Base-by-base conservation (phyloP, 2,797 vertebrate species). In the Schizopygopsis malacanthus region DNA sequence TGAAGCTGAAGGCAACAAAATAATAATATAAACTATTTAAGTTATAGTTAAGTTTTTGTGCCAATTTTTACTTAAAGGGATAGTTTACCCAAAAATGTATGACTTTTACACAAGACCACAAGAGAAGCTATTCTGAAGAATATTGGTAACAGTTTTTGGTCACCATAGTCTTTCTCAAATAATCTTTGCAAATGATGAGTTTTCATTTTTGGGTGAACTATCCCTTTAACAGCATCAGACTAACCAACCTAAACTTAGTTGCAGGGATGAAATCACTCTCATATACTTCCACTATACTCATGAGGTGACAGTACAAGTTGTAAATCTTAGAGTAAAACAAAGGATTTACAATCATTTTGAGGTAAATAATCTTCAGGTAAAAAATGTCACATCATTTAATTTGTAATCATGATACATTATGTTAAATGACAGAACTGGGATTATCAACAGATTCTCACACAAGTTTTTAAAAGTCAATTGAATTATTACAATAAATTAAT, bases 1-100 rank as follows among this genome's bases (percentile, higher is more conserved):
- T 67, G 50, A 82, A 76, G 77, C 73, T 63, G 37, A 81, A 77
- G 43, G 72, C 52, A 54, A 47, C 45, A 78, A 39, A 22, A 33
- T 15, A 2, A 28, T 15, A 67, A 45, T 2, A 25, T 1, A 43
- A n/a, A 61, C n/a, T 25, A 25, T 15, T n/a, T 22, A 33, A 69
- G 18, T 22, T 41, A 16, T 15, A 15, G 25, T 28, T 28, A 28
- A 28, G 25, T 28, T 28, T 25, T 43, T 15, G 8, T 10, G 7
- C 6, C 12, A 28, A 15, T 20, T 33, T 10, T 33, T 18, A 76
- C 56, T n/a, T 25, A 11, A 61, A 59, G 33, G 4, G 20, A 39
- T 56, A n/a, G 33, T 77, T 56, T 3, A 77, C 18, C 3, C 75
- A 47, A 73, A 61, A 33, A 33, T 33, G 33, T 33, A 33, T 33